Conservation (phyloP, 1,140 invertebrate genomes). For the Bathynomus jamesi region DNA sequence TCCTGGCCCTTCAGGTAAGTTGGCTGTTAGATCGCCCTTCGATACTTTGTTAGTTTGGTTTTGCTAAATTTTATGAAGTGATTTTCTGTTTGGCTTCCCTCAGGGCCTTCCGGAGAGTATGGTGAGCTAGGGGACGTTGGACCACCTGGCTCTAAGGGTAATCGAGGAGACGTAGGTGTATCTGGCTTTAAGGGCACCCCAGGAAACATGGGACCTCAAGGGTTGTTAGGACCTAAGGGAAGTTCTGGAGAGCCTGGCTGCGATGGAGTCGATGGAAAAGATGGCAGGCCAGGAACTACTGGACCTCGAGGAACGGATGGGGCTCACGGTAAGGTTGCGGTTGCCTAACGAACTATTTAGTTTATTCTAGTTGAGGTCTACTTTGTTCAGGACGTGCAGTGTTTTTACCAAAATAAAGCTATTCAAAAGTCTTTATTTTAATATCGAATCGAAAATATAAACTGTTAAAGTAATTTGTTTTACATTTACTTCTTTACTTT, state of each 20-base stretch:
- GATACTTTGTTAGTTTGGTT: not conserved
- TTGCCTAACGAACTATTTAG: not conserved
- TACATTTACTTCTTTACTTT: not conserved
- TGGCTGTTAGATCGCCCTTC: not conserved
- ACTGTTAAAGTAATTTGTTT: not conserved
- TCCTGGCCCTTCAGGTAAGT: not conserved
- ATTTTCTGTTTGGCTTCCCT: not conserved
- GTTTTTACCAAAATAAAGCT: not conserved
- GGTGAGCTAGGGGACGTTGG: not conserved
- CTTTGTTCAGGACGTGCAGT: not conserved
- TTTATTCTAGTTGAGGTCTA: not conserved
- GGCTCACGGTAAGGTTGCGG: slow-evolving; percentile 37
- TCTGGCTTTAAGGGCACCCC: slow-evolving; percentile 17
- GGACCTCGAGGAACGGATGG: slow-evolving; percentile 39
- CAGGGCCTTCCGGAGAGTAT: not conserved
- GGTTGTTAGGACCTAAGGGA: slow-evolving; percentile 7
- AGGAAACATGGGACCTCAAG: slow-evolving; percentile 12
- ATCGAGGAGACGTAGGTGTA: slow-evolving; percentile 9
- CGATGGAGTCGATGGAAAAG: slow-evolving; percentile 9
- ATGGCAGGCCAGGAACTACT: slow-evolving; percentile 11
- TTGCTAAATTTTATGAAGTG: not conserved
- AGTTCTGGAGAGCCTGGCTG: slow-evolving; percentile 8
- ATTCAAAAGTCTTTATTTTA: not conserved
- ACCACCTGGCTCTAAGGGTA: slow-evolving; percentile 3
- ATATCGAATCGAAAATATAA: not conserved